A percentile compares a stretch with the other conserved stretches of the same genome.
These are phyloP conservation scores for Mactra quadrangularis DNA, from an alignment of 1,140 invertebrate species.

Conservation along the genomic window DNA sequence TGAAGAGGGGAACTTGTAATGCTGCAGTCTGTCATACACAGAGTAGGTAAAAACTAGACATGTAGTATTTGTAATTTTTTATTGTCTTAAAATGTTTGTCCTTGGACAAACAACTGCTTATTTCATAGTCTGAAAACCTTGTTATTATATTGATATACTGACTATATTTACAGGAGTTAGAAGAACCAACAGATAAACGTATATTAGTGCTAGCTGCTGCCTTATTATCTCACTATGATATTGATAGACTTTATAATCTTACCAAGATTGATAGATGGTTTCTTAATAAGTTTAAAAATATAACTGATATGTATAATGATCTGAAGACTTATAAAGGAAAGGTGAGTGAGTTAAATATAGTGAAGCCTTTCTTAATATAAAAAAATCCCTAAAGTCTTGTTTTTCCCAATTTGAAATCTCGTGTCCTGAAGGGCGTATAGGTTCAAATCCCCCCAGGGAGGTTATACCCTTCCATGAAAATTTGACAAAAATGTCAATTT, in stretches of 20 bases:
- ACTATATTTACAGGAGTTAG: slow-evolving; percentile 88
- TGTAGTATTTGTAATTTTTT: no score
- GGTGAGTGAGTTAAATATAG: slow-evolving; percentile 51
- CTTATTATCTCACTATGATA: slow-evolving; percentile 90
- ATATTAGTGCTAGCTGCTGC: slow-evolving; percentile 99
- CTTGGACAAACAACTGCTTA: no score
- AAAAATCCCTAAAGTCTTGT: background rate
- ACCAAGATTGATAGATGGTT: slow-evolving; percentile 99
- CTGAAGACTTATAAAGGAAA: slow-evolving; percentile 85
- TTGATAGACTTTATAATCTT: slow-evolving; percentile 93
- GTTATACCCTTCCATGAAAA: no score
- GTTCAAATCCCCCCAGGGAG: no score
- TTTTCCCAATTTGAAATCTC: background rate
- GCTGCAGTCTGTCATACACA: no score
- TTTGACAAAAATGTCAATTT: no score
- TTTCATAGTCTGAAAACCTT: no score
- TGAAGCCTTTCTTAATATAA: background rate
- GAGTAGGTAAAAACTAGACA: no score
- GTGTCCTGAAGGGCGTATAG: no score
- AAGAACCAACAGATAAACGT: slow-evolving; percentile 97
- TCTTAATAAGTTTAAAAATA: slow-evolving; percentile 96
- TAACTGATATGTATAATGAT: slow-evolving; percentile 89
- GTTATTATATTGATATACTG: no score
- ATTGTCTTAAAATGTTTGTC: no score
- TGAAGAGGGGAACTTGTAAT: no score